Conservation (phyloP, 2,797 vertebrate species). For the Tiaroga cobitis region DNA sequence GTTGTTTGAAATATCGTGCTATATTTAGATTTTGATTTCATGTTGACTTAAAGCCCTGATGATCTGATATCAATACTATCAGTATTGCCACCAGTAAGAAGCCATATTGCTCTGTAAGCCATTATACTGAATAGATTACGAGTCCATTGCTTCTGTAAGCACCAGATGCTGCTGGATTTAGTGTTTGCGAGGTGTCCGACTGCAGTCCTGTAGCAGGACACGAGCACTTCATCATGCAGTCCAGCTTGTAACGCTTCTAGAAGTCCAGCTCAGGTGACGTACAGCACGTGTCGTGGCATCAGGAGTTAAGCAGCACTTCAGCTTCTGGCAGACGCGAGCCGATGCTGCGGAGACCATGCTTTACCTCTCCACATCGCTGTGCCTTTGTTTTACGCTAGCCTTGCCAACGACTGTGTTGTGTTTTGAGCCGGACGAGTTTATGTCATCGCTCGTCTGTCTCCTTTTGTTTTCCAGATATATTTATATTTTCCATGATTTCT, state of each 20-base stretch:
- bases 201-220: background rate
- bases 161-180: too few relatives aligned
- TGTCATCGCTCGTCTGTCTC: slow-evolving; percentile 72
- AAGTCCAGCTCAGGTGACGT: slow-evolving; percentile 69
- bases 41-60: background rate
- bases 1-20: too few relatives aligned
- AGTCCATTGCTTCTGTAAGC: background rate
- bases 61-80: background rate
- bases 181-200: background rate
- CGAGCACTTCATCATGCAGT: slow-evolving; percentile 65
- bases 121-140: background rate
- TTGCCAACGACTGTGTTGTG: slow-evolving; percentile 80
- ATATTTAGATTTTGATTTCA: background rate
- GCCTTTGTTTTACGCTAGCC: slow-evolving; percentile 87
- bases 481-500: slow-evolving; percentile 73
- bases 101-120: slow-evolving; percentile 11
- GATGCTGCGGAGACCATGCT: slow-evolving; percentile 78
- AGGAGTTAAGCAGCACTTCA: too few relatives aligned
- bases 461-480: slow-evolving; percentile 76
- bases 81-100: background rate
- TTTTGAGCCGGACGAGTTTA: slow-evolving; percentile 73
- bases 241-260: slow-evolving; percentile 51
- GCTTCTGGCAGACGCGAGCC: slow-evolving; percentile 46
- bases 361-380: slow-evolving; percentile 85
- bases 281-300: background rate